These are phyloP conservation scores for Argyrosomus regius DNA, from an alignment of 2,797 vertebrate species.

Conservation along the genomic window DNA sequence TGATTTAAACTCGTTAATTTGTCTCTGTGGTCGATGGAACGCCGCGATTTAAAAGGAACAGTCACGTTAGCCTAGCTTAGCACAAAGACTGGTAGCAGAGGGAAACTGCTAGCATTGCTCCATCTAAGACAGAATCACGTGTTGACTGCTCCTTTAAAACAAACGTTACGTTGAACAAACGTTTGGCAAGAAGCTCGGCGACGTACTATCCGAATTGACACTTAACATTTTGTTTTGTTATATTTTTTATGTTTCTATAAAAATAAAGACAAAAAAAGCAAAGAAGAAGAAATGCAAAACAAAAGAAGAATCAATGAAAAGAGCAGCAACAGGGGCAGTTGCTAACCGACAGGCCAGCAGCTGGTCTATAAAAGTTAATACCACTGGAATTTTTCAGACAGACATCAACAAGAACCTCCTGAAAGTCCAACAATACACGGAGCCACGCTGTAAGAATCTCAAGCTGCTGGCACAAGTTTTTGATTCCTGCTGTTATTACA, in stretches of 20 bases:
- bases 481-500: background rate
- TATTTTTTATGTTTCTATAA: no score
- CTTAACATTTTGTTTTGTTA: no score
- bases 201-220: background rate
- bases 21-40: background rate
- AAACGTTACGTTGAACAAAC: background rate
- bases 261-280: no score
- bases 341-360: constrained; percentile 24
- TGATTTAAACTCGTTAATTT: background rate
- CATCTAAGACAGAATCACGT: background rate
- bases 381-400: constrained; percentile 21
- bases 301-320: background rate
- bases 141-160: background rate
- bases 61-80: constrained; percentile 32
- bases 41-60: background rate
- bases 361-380: constrained; percentile 48
- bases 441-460: background rate
- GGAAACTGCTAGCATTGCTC: background rate
- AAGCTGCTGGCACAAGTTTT: no score
- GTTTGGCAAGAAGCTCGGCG: background rate
- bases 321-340: background rate
- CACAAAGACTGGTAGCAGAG: constrained; percentile 3
- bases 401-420: background rate
- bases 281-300: background rate
- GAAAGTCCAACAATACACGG: background rate